A percentile compares a stretch with the other conserved stretches of the same genome.
Conservation (phyloP, 2,888 invertebrate species). For the Meiosimyza decipiens region DNA sequence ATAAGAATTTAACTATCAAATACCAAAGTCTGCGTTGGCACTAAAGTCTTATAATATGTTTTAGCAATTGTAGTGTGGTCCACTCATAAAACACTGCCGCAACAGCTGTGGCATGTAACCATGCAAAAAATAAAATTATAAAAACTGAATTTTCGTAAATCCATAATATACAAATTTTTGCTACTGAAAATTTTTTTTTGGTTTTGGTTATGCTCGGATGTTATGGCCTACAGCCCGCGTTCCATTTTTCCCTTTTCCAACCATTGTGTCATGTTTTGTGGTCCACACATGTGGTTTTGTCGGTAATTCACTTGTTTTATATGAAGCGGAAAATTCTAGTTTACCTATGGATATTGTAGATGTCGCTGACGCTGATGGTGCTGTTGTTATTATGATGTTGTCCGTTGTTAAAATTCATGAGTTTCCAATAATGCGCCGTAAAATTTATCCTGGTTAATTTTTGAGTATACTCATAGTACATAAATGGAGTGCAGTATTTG, state of each 20-base stretch:
- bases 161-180: too few species aligned
- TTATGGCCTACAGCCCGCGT: too few species aligned
- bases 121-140: too few species aligned
- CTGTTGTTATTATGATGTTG: background rate
- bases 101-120: background rate
- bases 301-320: background rate
- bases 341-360: background rate
- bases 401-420: constrained; percentile 5
- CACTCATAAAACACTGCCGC: background rate
- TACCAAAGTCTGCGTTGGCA: too few species aligned
- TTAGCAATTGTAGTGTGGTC: background rate
- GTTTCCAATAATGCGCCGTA: constrained; percentile 2
- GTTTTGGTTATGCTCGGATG: too few species aligned
- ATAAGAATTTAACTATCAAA: too few species aligned
- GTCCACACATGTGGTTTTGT: background rate
- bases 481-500: background rate
- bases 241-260: too few species aligned
- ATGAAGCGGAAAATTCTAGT: background rate
- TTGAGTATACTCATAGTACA: too few species aligned
- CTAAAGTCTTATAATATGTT: background rate
- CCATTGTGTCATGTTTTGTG: background rate
- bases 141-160: too few species aligned
- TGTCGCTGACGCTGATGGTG: constrained; percentile 4
- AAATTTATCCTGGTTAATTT: background rate
- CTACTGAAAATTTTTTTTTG: too few species aligned